Evolutionary conservation across 1,140 invertebrate genomes (phyloP).

Genomic region (Aphaenogaster rudis): DNA sequence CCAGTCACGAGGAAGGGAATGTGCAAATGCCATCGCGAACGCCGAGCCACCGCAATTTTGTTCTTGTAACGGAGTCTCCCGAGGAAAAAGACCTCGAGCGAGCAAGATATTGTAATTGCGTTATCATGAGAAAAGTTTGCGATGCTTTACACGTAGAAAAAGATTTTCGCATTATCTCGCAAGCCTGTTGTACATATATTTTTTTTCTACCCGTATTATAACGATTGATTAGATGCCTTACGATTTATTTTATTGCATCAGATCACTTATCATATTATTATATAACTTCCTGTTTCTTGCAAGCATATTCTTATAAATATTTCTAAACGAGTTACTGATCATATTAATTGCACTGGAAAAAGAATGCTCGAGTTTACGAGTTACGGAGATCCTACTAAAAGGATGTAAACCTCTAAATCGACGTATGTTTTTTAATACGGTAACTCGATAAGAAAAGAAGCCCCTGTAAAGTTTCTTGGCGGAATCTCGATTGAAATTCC

Average conservation of each 20-base stretch:
- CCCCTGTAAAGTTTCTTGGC: slow-evolving; percentile 64
- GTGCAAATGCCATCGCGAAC: slow-evolving; percentile 60
- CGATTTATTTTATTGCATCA: neutral
- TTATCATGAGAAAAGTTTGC: slow-evolving; percentile 43
- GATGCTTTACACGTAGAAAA: neutral
- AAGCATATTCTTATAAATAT: neutral
- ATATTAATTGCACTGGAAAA: neutral
- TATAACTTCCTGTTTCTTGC: neutral
- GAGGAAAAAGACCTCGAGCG: slow-evolving; percentile 39
- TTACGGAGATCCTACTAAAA: neutral
- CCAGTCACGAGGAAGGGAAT: slow-evolving; percentile 60
- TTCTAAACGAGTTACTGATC: neutral
- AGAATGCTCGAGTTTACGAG: neutral
- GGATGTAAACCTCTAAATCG: slow-evolving; percentile 1
- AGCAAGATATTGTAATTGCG: slow-evolving; percentile 56
- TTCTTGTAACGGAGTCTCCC: slow-evolving; percentile 49
- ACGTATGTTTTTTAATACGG: slow-evolving; percentile 45
- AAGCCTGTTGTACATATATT: neutral
- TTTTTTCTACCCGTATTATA: neutral
- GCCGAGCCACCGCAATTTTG: slow-evolving; percentile 54
- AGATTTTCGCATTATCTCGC: neutral
- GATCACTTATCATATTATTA: neutral
- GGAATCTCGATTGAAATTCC: slow-evolving; percentile 73
- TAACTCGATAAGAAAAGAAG: slow-evolving; percentile 76
- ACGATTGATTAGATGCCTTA: neutral